Evolutionary conservation across 2,888 invertebrate genomes (phyloP).

Genomic region (Tortricodes alternella): DNA sequence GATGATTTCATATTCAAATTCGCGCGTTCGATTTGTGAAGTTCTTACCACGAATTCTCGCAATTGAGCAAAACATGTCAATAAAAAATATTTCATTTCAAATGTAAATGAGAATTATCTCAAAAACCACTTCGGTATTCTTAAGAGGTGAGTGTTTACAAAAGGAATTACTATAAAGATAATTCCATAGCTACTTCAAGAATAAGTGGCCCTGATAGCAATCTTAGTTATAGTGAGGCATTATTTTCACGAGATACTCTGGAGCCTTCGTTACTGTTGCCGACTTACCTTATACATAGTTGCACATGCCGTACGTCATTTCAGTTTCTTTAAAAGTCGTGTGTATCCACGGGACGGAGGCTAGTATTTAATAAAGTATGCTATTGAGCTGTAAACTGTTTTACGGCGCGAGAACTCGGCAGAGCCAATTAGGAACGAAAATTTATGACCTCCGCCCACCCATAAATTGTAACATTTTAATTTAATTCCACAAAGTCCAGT

Average conservation of each 20-base stretch:
- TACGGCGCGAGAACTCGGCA: conserved; percentile 63
- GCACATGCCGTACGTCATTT: too few relatives aligned
- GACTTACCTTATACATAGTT: too few relatives aligned
- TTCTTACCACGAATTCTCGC: conserved; percentile 9
- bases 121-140: neutral
- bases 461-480: conserved; percentile 80
- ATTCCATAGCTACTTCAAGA: too few relatives aligned
- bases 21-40: conserved; percentile 26
- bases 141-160: neutral
- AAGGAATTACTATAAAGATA: neutral
- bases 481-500: conserved; percentile 64
- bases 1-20: conserved; percentile 50
- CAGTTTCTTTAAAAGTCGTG: too few relatives aligned
- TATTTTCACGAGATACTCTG: too few relatives aligned
- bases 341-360: conserved; percentile 28
- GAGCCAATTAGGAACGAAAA: conserved; percentile 74
- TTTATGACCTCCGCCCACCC: conserved; percentile 66
- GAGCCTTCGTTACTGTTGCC: too few relatives aligned
- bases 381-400: conserved; percentile 75
- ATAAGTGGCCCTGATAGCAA: too few relatives aligned
- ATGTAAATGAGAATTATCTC: conserved; percentile 1
- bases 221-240: too few relatives aligned
- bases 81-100: conserved; percentile 5
- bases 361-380: conserved; percentile 64
- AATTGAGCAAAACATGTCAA: neutral